Evolutionary conservation across 2,797 vertebrate species (phyloP).

Genomic region (Coccyzus lansbergi): DNA sequence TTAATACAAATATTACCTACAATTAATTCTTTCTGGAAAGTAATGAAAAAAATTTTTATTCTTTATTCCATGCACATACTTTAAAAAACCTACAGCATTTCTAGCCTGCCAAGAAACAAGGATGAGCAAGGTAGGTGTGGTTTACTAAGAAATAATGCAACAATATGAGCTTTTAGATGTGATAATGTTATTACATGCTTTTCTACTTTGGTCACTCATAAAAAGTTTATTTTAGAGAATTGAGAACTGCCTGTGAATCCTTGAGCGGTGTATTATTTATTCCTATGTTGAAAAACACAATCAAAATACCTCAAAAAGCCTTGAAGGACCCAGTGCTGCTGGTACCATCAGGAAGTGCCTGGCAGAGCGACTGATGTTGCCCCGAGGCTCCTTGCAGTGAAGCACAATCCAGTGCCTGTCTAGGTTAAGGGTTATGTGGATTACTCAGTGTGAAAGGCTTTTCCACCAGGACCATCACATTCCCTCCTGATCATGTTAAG

Average conservation of each 20-base stretch:
- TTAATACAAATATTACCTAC: background rate
- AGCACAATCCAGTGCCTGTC: rapidly evolving
- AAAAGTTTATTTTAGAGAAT: background rate
- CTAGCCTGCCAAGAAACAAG: background rate
- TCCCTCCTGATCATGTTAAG: background rate
- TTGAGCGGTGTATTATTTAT: background rate
- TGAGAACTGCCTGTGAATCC: background rate
- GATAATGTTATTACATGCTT: background rate
- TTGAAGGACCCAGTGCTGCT: background rate
- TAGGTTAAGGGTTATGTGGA: background rate
- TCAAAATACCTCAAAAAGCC: background rate
- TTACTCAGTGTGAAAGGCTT: no score
- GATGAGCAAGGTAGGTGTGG: background rate
- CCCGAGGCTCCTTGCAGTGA: background rate
- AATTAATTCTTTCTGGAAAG: background rate
- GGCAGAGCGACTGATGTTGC: background rate
- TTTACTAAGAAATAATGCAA: background rate
- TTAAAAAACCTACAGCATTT: background rate
- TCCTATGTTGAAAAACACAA: background rate
- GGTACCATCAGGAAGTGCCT: background rate
- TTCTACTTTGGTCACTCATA: background rate
- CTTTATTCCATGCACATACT: background rate
- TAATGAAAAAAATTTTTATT: background rate
- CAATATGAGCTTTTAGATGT: background rate
- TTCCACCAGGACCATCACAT: background rate